Conservation (phyloP, 2,888 invertebrate genomes). For the Phyllotreta striolata region DNA sequence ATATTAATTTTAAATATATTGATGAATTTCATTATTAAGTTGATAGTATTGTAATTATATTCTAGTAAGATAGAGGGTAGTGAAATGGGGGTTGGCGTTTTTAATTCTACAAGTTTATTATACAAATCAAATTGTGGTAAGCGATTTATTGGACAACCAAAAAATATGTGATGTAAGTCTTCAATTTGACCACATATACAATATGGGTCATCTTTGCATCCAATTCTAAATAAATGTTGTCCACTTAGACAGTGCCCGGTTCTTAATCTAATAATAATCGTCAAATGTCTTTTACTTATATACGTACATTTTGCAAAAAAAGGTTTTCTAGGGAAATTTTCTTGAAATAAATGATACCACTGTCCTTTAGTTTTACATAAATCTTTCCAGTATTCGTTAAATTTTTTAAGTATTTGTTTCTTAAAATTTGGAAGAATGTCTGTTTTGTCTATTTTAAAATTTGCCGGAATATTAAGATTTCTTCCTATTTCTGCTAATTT, state of each 20-base stretch:
- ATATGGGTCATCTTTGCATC: too few species aligned
- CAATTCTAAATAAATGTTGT: not conserved
- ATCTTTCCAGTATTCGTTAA: conserved; percentile 3
- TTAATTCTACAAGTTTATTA: too few species aligned
- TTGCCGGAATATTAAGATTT: conserved; percentile 6
- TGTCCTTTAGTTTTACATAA: not conserved
- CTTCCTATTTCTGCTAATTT: conserved; percentile 20
- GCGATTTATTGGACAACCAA: too few species aligned
- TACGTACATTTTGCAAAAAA: conserved; percentile 2
- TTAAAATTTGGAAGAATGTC: not conserved
- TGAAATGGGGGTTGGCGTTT: too few species aligned
- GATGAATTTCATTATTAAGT: too few species aligned
- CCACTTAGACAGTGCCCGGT: not conserved
- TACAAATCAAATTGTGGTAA: too few species aligned
- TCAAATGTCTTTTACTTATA: not conserved
- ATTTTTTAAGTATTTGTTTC: not conserved
- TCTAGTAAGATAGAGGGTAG: too few species aligned
- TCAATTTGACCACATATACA: too few species aligned
- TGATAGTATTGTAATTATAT: too few species aligned
- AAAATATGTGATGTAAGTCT: too few species aligned
- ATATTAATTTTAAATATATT: too few species aligned
- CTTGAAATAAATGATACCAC: not conserved
- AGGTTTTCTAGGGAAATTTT: conserved; percentile 1
- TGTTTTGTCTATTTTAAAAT: not conserved
- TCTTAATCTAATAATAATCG: not conserved